A percentile compares a stretch with the other conserved stretches of the same genome.
Conservation (phyloP, 2,888 invertebrate species). For the Torymus auratus region DNA sequence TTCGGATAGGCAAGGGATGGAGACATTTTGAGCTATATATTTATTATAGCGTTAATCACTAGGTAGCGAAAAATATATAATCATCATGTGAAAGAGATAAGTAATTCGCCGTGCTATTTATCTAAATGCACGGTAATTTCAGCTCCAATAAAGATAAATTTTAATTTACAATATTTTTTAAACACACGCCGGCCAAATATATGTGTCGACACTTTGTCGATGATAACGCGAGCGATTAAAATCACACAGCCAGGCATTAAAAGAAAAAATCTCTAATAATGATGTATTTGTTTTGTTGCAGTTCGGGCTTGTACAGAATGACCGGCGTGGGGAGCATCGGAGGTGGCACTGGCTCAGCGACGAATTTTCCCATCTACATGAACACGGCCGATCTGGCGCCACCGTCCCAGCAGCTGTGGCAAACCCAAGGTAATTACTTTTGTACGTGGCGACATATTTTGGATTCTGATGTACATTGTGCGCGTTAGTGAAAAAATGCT, state of each 20-base stretch:
- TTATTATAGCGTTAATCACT: too few species aligned
- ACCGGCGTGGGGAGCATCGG: constrained; percentile 61
- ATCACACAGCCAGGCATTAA: too few species aligned
- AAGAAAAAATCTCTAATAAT: too few species aligned
- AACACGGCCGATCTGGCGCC: constrained; percentile 68
- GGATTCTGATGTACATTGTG: too few species aligned
- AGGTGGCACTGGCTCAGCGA: constrained; percentile 56
- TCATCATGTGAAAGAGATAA: constrained; percentile 42
- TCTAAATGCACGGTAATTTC: constrained; percentile 52
- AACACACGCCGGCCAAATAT: background rate
- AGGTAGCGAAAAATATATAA: constrained; percentile 10
- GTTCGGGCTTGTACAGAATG: constrained; percentile 70
- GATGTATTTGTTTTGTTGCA: constrained; percentile 60
- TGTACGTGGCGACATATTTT: too few species aligned
- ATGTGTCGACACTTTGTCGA: constrained; percentile 13
- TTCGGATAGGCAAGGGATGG: too few species aligned
- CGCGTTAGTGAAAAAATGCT: too few species aligned
- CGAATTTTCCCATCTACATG: constrained; percentile 63
- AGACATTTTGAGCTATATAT: too few species aligned
- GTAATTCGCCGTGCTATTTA: constrained; percentile 34
- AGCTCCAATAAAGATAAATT: constrained; percentile 55
- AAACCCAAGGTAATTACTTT: constrained; percentile 64
- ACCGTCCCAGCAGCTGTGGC: constrained; percentile 68
- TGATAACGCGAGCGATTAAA: too few species aligned
- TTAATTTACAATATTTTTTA: constrained; percentile 51